Evolutionary conservation across 2,113 vertebrate species (phyloP).

Genomic region (Oryzias woworae): DNA sequence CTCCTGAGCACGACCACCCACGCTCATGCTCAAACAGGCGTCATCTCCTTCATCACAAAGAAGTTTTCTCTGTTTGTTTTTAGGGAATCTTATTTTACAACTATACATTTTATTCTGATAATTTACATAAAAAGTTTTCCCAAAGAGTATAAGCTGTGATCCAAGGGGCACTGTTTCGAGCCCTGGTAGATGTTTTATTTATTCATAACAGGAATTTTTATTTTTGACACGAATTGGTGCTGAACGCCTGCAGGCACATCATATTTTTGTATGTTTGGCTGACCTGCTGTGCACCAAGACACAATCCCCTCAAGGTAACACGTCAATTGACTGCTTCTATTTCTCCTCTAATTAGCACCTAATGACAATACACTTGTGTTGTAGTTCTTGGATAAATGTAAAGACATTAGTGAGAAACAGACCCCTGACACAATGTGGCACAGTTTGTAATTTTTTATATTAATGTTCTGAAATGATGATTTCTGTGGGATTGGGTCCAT

Average conservation of each 20-base stretch:
- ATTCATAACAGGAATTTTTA: background rate
- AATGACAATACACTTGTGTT: background rate
- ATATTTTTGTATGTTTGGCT: conserved; percentile 7
- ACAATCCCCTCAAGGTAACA: conserved; percentile 2
- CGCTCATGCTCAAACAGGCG: background rate
- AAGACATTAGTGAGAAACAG: background rate
- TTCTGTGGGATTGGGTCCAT: too few relatives aligned
- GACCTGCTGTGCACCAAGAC: background rate
- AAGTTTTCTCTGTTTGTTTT: background rate
- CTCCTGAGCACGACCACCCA: background rate
- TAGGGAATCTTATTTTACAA: background rate
- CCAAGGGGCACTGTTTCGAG: background rate
- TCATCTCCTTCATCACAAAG: background rate
- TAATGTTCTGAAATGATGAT: too few relatives aligned
- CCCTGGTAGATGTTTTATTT: conserved; percentile 15
- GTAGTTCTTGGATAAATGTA: background rate
- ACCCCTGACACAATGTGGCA: conserved; percentile 3
- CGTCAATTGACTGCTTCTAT: background rate
- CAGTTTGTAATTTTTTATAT: too few relatives aligned
- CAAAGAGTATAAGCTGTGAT: conserved; percentile 16
- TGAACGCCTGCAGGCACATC: background rate
- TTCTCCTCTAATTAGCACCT: background rate
- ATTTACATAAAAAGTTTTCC: background rate
- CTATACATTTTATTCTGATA: background rate
- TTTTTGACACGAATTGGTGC: conserved; percentile 4